phyloP scores from a whole-genome alignment of 2,888 invertebrate species.

The Rugalucina vietnamica region DNA sequence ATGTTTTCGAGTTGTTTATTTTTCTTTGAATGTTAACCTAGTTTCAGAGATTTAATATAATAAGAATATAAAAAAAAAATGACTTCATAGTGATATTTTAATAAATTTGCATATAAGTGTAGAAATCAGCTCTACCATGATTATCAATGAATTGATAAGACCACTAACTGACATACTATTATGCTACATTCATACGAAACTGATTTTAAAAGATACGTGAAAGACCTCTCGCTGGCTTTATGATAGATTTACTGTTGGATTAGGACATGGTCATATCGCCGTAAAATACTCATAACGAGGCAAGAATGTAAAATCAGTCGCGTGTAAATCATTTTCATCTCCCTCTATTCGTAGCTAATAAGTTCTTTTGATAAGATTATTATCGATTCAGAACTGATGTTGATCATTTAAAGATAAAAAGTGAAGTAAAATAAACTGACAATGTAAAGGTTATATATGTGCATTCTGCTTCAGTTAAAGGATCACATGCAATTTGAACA shows the following conservation, averaged over 20 bases:
- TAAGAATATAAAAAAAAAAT: no score
- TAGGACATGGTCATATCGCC: neutral
- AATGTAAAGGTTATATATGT: no score
- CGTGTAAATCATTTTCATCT: neutral
- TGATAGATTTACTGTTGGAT: slow-evolving; percentile 5
- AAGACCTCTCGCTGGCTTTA: neutral
- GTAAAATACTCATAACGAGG: neutral
- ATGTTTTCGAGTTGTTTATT: no score
- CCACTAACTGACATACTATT: neutral
- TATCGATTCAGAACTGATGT: neutral
- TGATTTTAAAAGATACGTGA: neutral
- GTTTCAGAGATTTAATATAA: no score
- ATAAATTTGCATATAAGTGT: neutral
- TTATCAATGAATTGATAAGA: neutral
- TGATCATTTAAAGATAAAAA: neutral
- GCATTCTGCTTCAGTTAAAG: no score
- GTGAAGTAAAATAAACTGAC: no score
- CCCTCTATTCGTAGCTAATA: neutral
- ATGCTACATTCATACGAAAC: neutral
- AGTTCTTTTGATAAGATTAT: neutral
- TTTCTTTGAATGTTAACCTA: no score
- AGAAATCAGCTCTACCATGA: neutral
- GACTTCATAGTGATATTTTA: neutral
- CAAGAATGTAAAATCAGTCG: neutral
- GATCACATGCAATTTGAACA: no score